phyloP scores from a whole-genome alignment of 2,113 vertebrate genomes.

The Triplophysa siluroides region DNA sequence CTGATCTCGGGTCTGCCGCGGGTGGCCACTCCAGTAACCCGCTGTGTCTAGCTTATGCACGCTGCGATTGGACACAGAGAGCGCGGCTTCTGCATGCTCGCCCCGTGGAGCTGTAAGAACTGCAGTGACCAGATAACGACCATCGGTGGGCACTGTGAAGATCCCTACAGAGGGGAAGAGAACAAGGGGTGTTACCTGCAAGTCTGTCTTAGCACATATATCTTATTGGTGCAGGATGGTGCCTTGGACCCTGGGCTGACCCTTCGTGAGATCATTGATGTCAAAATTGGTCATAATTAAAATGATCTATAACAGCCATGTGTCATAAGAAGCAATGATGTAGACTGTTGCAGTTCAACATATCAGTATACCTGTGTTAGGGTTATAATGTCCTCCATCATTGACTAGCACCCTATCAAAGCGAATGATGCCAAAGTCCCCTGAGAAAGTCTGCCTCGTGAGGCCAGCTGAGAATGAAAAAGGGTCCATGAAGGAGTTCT shows the following conservation, averaged over 20 bases:
- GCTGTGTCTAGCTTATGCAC: conserved; percentile 84
- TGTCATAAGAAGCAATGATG: too few species aligned
- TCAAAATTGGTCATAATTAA: too few species aligned
- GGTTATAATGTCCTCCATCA: conserved; percentile 88
- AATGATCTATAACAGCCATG: too few species aligned
- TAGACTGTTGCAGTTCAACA: neutral
- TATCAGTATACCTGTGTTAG: conserved; percentile 79
- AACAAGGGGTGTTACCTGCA: neutral
- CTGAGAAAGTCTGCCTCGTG: conserved; percentile 75
- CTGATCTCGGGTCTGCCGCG: conserved; percentile 63
- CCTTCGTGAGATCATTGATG: too few species aligned
- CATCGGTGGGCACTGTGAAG: conserved; percentile 84
- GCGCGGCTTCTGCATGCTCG: conserved; percentile 80
- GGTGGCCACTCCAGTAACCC: conserved; percentile 69
- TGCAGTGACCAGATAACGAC: conserved; percentile 89
- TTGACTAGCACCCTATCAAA: conserved; percentile 95
- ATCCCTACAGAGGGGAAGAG: conserved; percentile 74
- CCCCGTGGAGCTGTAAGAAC: conserved; percentile 83
- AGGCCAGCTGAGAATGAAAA: conserved; percentile 94
- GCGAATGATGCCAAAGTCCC: conserved; percentile 80
- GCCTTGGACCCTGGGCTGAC: neutral
- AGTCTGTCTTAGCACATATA: neutral
- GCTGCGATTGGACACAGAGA: conserved; percentile 87
- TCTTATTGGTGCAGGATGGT: neutral
- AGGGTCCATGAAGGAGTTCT: conserved; percentile 58